phyloP scores from a whole-genome alignment of 2,888 invertebrate species.

The Geotrupes spiniger region DNA sequence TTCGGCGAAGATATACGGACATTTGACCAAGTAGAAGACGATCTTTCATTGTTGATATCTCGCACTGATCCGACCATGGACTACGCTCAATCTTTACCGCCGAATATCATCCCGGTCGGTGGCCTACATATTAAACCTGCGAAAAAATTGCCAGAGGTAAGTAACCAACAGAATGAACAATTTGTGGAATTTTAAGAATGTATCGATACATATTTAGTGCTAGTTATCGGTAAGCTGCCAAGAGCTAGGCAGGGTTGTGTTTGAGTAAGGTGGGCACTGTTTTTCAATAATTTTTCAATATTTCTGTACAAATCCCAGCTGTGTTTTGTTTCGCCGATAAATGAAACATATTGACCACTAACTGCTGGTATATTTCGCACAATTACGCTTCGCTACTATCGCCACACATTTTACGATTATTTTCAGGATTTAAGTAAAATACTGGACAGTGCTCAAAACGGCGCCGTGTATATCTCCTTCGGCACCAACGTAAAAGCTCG shows the following conservation, averaged over 20 bases:
- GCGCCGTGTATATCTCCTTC: constrained; percentile 44
- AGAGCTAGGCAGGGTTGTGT: no score
- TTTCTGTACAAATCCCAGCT: no score
- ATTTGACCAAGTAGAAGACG: constrained; percentile 32
- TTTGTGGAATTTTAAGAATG: no score
- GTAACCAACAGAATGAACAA: no score
- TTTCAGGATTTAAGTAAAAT: constrained; percentile 27
- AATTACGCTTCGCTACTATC: no score
- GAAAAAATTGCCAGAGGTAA: constrained; percentile 36
- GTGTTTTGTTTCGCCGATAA: no score
- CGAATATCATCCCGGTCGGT: constrained; percentile 45
- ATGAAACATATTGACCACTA: no score
- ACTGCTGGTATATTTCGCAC: no score
- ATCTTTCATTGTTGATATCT: constrained; percentile 36
- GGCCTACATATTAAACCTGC: constrained; percentile 39
- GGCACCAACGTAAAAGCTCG: constrained; percentile 39
- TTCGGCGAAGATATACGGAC: constrained; percentile 33
- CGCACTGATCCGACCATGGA: constrained; percentile 39
- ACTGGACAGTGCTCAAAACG: constrained; percentile 36
- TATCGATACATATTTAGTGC: no score
- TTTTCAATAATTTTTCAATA: no score
- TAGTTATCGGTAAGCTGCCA: no score
- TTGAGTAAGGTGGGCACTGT: no score
- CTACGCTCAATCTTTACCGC: constrained; percentile 38
- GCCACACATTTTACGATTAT: not conserved